Base-by-base conservation (phyloP, 2,888 invertebrate genomes). In the Idaea dimidiata region DNA sequence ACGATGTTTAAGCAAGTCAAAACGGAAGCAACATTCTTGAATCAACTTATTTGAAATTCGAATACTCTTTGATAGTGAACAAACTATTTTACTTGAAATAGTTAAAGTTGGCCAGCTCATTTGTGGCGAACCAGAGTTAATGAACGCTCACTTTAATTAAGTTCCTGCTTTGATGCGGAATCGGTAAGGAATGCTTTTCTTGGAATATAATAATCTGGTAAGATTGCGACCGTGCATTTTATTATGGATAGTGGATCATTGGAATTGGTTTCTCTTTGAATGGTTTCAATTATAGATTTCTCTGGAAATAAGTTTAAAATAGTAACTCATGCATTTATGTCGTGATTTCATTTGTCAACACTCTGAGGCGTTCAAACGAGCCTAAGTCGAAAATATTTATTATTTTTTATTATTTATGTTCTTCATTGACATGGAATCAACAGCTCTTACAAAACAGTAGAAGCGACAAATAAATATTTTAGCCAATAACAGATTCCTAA, bases 51-150 rank as follows among this genome's bases (percentile, higher is more conserved):
- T 17, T 10, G 7, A 8, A 10, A 14, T 56, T 56, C 56, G 8
- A 18, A 17, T 17, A 56, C 56, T 56, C 56, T 17, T 56, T 71
- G 66, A 60, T 63, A 67, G 71, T 66, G 65, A 60, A 66, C 68
- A 73, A 81, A 81, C 80, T 80, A 81, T 82, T 77, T 81, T 77
- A 77, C 76, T 77, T 71, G 70, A 76, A 78, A 81, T 81, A 77
- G 83, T 84, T 75, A 66, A 83, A 84, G 73, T 82, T 79, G 71
- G 71, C 75, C 72, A 77, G 77, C 81, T 84, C 81, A 84, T 86
- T 86, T 82, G 79, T 72, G 80, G 78, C 76, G 74, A 72, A 66
- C 76, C 75, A 66, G 75, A 81, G 75, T 83, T 79, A 84, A 83
- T 79, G 78, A 81, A 78, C 79, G 77, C 62, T 65, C 69, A 70